Evolutionary conservation across 2,797 vertebrate genomes (phyloP), one percentile per base, ranked within the genome.

Genomic region (Scolopax bukidnonensis): DNA sequence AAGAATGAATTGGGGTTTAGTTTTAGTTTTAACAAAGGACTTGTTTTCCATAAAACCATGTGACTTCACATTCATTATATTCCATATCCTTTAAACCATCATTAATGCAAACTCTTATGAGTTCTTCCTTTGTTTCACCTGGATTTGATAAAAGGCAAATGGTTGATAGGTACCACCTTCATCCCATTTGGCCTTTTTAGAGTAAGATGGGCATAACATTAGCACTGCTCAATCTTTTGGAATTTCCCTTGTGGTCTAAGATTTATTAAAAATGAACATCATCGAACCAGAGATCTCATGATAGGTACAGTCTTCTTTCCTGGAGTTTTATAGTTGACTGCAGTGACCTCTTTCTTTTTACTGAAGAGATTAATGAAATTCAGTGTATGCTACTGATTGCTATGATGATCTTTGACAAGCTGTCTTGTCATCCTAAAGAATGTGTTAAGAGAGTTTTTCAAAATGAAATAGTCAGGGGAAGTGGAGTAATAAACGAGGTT

Each of bases 171-270:
- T 81, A 71, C 19, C 6, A 4, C 71, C 56, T 87, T 85, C 65
- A 84, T 91, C 54, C 21, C 71, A 57, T 81, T 86, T 75, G 76
- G 18, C 57, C 50, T 91, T 69, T 88, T 85, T 77, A 77, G 50
- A 89, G 57, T 75, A 78, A 93, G 53, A 28, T n/a, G 47, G 48
- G 60, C 70, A 50, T 71, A 80, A 80, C 10, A 38, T 83, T 83
- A 91, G 28, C 36, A 65, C 32, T 57, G 13, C 71, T 88, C 65
- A 81, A 41, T 43, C 85, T 82, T 93, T 36, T 76, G 77, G 59
- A 93, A 94, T 94, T 95, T 96, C 93, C 91, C 93, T 71, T 93
- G 85, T 84, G 91, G 61, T 64, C 73, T 84, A 73, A 95, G 69
- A 73, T 94, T 88, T 95, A 95, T 95, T 95, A 86, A 94, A 93